These are phyloP conservation scores for Xerus rutilus DNA, from an alignment of 2,797 vertebrate genomes.

Conservation along the genomic window DNA sequence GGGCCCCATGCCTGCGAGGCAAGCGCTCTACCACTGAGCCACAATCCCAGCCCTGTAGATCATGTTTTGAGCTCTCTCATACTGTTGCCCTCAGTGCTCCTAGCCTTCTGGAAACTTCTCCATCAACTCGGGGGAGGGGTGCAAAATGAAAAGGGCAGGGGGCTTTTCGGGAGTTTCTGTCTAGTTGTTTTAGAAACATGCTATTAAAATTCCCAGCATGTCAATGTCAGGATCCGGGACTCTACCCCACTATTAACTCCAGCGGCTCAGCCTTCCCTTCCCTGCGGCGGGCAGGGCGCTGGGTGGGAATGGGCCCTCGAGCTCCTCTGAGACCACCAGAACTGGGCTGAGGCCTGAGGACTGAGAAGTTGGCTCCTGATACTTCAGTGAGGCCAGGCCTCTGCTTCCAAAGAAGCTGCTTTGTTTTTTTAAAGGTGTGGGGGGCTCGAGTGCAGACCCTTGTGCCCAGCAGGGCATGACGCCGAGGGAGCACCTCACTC, in stretches of 20 bases:
- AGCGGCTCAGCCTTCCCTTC: background rate
- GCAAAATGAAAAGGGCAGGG: fast-evolving
- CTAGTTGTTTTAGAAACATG: background rate
- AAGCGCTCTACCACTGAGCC: too few species aligned
- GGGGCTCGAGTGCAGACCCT: background rate
- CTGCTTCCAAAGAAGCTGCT: background rate
- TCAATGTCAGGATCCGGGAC: background rate
- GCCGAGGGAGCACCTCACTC: background rate
- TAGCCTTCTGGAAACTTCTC: background rate
- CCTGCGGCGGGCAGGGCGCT: background rate
- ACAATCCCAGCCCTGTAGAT: too few species aligned
- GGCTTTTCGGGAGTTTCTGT: background rate
- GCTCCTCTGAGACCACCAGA: background rate
- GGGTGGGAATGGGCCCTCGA: background rate
- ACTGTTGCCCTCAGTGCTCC: too few species aligned
- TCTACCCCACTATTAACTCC: background rate
- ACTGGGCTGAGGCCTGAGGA: background rate
- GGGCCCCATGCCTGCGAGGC: too few species aligned
- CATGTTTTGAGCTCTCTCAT: fast-evolving
- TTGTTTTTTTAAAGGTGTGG: background rate
- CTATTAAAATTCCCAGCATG: background rate
- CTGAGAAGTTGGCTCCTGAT: background rate
- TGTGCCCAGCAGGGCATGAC: fast-evolving
- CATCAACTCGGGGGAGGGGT: background rate
- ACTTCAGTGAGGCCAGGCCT: background rate